Evolutionary conservation across 2,888 invertebrate genomes (phyloP).

Genomic region (Boloria euphrosyne): DNA sequence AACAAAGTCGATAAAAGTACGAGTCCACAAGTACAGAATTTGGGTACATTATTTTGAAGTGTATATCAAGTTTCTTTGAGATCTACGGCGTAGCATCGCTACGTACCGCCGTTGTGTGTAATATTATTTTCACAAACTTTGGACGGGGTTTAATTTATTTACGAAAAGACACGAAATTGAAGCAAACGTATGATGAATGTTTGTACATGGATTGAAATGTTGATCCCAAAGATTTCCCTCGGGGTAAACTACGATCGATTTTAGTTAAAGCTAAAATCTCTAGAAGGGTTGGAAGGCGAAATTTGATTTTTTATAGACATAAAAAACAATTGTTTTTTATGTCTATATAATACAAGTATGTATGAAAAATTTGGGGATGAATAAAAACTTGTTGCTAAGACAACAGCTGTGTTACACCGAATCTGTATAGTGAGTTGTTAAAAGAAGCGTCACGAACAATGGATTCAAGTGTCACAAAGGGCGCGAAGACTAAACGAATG

Average conservation of each 20-base stretch:
- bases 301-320: no score
- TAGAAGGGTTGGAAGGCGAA: conserved; percentile 5
- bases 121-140: conserved; percentile 19
- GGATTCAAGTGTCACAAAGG: conserved; percentile 80
- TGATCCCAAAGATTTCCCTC: conserved; percentile 50
- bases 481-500: conserved; percentile 77
- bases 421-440: conserved; percentile 38
- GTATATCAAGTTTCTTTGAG: conserved; percentile 8
- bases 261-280: conserved; percentile 40
- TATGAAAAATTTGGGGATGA: background rate
- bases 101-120: conserved; percentile 8
- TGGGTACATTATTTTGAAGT: conserved; percentile 18
- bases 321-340: background rate
- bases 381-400: conserved; percentile 2
- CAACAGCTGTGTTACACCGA: conserved; percentile 17
- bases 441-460: conserved; percentile 68
- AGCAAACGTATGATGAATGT: conserved; percentile 21
- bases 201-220: conserved; percentile 36
- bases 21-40: conserved; percentile 9
- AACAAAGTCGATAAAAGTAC: conserved; percentile 4
- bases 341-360: background rate
- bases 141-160: conserved; percentile 21
- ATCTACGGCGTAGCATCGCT: conserved; percentile 25
- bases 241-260: conserved; percentile 43
- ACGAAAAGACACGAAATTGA: conserved; percentile 18